Conservation (phyloP, 2,797 vertebrate genomes). For the Leptodactylus fallax region DNA sequence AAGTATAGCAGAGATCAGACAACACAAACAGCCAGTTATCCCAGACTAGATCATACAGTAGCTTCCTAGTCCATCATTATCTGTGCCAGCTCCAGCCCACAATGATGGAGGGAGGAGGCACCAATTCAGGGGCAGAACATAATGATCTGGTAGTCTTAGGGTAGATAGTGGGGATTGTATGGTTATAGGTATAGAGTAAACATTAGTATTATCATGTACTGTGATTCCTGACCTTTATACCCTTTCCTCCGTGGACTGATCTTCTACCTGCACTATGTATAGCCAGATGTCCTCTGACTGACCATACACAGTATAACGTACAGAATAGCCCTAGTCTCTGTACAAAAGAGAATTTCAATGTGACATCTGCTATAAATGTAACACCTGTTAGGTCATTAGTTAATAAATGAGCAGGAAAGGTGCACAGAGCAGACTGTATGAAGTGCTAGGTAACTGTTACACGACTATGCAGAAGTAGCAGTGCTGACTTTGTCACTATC, state of each 20-base stretch:
- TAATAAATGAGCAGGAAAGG: slow-evolving; percentile 8
- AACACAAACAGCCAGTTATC: background rate
- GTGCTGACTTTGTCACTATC: background rate
- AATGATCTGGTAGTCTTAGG: background rate
- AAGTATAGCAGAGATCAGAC: background rate
- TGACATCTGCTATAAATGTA: slow-evolving; percentile 5
- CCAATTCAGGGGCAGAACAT: background rate
- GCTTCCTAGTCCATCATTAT: background rate
- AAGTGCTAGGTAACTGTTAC: background rate
- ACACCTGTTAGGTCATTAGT: slow-evolving; percentile 5
- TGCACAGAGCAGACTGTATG: background rate
- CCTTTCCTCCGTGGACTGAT: background rate
- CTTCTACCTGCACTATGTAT: background rate
- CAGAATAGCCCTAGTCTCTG: background rate
- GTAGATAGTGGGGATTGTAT: background rate
- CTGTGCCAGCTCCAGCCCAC: background rate
- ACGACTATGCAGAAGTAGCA: background rate
- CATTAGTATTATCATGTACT: background rate
- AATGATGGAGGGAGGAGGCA: too few species aligned
- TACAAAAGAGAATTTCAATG: background rate
- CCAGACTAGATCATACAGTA: background rate
- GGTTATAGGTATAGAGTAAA: background rate
- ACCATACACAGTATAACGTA: background rate
- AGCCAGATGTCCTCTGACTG: background rate
- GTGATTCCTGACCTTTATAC: too few species aligned